Percentiles rank a stretch among this genome's conserved stretches.
These are phyloP conservation scores for Helostoma temminkii DNA, from an alignment of 2,797 vertebrate genomes.

Conservation along the genomic window DNA sequence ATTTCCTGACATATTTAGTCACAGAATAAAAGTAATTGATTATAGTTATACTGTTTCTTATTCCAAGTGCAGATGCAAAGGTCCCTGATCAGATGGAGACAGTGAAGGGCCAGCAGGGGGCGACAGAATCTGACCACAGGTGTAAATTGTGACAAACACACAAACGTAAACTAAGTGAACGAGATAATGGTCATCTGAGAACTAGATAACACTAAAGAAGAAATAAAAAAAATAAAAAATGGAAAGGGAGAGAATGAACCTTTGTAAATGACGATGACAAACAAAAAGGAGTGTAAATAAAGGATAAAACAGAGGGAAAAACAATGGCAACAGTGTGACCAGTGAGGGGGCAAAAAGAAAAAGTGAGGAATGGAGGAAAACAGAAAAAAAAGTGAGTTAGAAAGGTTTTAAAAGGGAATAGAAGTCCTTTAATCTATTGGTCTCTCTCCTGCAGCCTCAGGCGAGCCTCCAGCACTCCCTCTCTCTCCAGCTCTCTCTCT, in stretches of 20 bases:
- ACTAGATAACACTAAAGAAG: too few relatives aligned
- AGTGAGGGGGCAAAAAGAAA: slow-evolving; percentile 26
- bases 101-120: slow-evolving; percentile 24
- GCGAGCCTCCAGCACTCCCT: slow-evolving; percentile 66
- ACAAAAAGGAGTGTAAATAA: neutral
- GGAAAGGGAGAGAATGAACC: neutral
- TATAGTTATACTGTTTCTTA: too few relatives aligned
- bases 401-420: slow-evolving; percentile 71
- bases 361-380: slow-evolving; percentile 5
- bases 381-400: slow-evolving; percentile 33
- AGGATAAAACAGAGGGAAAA: neutral
- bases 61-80: too few relatives aligned
- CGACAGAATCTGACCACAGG: neutral
- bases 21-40: too few relatives aligned
- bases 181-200: too few relatives aligned
- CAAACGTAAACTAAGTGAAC: too few relatives aligned
- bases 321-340: slow-evolving; percentile 19
- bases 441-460: slow-evolving; percentile 63
- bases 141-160: too few relatives aligned
- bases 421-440: slow-evolving; percentile 64
- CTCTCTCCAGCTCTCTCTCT: slow-evolving; percentile 13
- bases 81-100: neutral
- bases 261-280: neutral
- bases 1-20: too few relatives aligned
- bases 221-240: too few relatives aligned